Evolutionary conservation across 2,113 vertebrate genomes (phyloP).

Genomic region (Ptychochromis oligacanthus): DNA sequence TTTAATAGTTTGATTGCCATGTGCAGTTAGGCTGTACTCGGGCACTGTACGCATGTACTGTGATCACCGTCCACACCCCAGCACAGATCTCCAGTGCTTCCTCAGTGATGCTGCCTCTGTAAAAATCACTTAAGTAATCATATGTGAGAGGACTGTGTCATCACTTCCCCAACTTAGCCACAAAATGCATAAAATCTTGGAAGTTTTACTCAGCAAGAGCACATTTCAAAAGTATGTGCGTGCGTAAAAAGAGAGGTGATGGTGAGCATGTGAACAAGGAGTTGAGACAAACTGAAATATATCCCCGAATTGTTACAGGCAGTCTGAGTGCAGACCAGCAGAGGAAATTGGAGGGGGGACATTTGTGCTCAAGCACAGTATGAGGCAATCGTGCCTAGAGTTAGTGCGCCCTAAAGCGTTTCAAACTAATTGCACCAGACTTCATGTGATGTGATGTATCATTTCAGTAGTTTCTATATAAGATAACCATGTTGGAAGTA

Average conservation of each 20-base stretch:
- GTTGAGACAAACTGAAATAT: too few relatives aligned
- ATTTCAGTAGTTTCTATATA: neutral
- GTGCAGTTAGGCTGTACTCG: accelerated
- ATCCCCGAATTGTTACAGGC: too few relatives aligned
- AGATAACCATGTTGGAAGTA: neutral
- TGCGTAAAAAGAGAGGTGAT: too few relatives aligned
- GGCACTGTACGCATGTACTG: too few relatives aligned
- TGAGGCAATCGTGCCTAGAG: too few relatives aligned
- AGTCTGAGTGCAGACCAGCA: too few relatives aligned
- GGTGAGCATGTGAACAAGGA: too few relatives aligned
- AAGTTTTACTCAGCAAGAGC: neutral
- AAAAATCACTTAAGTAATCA: neutral
- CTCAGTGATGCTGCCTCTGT: neutral
- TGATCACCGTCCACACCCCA: too few relatives aligned
- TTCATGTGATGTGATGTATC: too few relatives aligned
- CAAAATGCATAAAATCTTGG: neutral
- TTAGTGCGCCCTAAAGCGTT: neutral
- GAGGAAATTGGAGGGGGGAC: too few relatives aligned
- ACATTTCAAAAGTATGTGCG: neutral
- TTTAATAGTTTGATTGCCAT: neutral
- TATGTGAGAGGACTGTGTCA: neutral
- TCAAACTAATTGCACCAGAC: neutral
- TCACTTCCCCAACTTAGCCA: neutral
- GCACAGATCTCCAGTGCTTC: neutral
- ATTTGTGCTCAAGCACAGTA: too few relatives aligned